Conservation (phyloP, 2,888 invertebrate genomes). For the Machimus atricapillus region DNA sequence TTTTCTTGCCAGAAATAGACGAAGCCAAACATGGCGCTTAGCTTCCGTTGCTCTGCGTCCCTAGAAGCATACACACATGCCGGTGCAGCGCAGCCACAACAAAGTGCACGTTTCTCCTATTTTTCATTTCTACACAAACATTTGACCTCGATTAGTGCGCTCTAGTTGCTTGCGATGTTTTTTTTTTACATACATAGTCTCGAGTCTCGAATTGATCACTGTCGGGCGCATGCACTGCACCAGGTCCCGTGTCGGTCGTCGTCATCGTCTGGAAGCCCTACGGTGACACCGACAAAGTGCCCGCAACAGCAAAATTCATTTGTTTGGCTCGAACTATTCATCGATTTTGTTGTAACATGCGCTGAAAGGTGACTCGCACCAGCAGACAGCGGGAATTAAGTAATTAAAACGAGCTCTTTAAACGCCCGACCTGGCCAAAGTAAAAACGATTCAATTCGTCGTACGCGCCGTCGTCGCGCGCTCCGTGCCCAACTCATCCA, state of each 20-base stretch:
- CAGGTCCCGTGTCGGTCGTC: not conserved
- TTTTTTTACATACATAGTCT: not conserved
- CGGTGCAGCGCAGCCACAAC: not conserved
- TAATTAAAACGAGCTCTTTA: not conserved
- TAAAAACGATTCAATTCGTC: not conserved
- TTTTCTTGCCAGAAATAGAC: not conserved
- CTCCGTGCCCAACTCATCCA: slow-evolving; percentile 7
- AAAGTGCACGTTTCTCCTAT: slow-evolving; percentile 12
- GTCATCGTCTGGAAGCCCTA: not conserved
- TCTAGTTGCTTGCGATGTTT: not conserved
- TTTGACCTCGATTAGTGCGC: slow-evolving; percentile 32
- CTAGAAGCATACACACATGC: not conserved
- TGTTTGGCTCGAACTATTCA: not conserved
- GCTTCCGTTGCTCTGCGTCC: not conserved
- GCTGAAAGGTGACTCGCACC: not conserved
- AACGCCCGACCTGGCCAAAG: not conserved
- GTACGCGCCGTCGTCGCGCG: not conserved
- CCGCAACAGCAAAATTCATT: not conserved
- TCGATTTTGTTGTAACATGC: not conserved
- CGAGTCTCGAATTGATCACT: not conserved
- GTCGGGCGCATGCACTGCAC: not conserved
- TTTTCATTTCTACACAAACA: slow-evolving; percentile 14
- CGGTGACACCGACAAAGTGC: not conserved
- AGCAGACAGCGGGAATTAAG: not conserved
- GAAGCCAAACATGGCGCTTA: not conserved